Conservation (phyloP, 2,113 vertebrate species). For the Megaleporinus macrocephalus region DNA sequence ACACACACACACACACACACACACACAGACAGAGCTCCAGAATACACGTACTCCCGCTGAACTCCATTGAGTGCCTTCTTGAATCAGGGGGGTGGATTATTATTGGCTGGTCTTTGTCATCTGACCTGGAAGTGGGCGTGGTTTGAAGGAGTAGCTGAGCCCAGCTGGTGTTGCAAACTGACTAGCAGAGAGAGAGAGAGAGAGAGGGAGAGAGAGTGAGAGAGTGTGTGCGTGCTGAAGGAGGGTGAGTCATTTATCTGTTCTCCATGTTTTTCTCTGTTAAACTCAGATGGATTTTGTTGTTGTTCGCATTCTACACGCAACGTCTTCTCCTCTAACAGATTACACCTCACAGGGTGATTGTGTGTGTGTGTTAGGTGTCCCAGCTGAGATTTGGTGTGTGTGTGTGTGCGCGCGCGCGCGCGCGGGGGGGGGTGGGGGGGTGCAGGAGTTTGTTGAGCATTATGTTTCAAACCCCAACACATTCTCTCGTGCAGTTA, state of each 20-base stretch:
- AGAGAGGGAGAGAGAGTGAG: slow-evolving; percentile 55
- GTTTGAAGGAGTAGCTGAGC: slow-evolving; percentile 60
- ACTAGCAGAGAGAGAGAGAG: slow-evolving; percentile 63
- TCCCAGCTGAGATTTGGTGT: slow-evolving; percentile 42
- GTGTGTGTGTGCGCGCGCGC: slow-evolving; percentile 28
- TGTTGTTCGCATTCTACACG: slow-evolving; percentile 39
- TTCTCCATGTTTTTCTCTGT: slow-evolving; percentile 37
- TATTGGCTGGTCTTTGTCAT: slow-evolving; percentile 70
- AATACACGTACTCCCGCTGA: slow-evolving; percentile 43
- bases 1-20: no score
- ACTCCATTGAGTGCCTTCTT: slow-evolving; percentile 65
- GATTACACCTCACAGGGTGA: neutral
- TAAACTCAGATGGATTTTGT: slow-evolving; percentile 3
- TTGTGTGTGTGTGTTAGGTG: slow-evolving; percentile 28
- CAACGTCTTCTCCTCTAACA: neutral
- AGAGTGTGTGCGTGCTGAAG: slow-evolving; percentile 59
- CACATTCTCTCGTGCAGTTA: slow-evolving; percentile 18
- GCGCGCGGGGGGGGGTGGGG: slow-evolving; percentile 1
- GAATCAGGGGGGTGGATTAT: slow-evolving; percentile 76
- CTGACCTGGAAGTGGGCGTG: slow-evolving; percentile 71
- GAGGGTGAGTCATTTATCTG: slow-evolving; percentile 62
- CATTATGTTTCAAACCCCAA: slow-evolving; percentile 33
- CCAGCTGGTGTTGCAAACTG: slow-evolving; percentile 74
- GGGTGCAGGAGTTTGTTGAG: slow-evolving; percentile 35
- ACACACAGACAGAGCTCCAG: slow-evolving; percentile 35